Percentiles rank a stretch among this genome's conserved stretches.
These are phyloP conservation scores for Bembecia ichneumoniformis DNA, from an alignment of 2,888 invertebrate species.

Conservation along the genomic window DNA sequence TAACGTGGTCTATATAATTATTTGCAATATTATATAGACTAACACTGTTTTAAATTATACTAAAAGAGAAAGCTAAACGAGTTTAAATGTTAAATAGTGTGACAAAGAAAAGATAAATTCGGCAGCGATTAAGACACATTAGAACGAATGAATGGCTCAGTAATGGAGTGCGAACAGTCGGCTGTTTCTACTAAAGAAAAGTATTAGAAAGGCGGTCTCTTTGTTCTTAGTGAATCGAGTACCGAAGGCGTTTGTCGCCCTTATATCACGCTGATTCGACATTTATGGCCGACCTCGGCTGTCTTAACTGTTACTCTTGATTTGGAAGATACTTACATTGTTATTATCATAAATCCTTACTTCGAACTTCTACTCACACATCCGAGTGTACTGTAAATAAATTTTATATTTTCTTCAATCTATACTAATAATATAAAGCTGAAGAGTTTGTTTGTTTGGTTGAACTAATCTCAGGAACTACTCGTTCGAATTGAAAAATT, in stretches of 20 bases:
- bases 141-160: slow-evolving; percentile 55
- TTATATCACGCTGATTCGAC: slow-evolving; percentile 68
- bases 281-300: slow-evolving; percentile 52
- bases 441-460: no score
- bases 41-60: no score
- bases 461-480: no score
- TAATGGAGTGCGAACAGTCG: slow-evolving; percentile 65
- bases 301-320: slow-evolving; percentile 40
- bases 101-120: slow-evolving; percentile 39
- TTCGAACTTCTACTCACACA: slow-evolving; percentile 9
- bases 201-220: slow-evolving; percentile 48
- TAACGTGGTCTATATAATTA: no score
- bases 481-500: no score
- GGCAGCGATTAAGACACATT: slow-evolving; percentile 44
- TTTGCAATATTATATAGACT: no score
- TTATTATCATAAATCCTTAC: slow-evolving; percentile 15
- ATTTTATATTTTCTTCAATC: no score
- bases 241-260: slow-evolving; percentile 59
- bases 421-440: no score
- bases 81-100: not conserved
- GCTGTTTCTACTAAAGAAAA: slow-evolving; percentile 55
- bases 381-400: slow-evolving; percentile 5
- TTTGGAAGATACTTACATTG: slow-evolving; percentile 29
- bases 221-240: slow-evolving; percentile 68
- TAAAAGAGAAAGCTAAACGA: not conserved